These are phyloP conservation scores for Leptestheria dahalacensis DNA, from an alignment of 1,140 invertebrate species.

Conservation along the genomic window DNA sequence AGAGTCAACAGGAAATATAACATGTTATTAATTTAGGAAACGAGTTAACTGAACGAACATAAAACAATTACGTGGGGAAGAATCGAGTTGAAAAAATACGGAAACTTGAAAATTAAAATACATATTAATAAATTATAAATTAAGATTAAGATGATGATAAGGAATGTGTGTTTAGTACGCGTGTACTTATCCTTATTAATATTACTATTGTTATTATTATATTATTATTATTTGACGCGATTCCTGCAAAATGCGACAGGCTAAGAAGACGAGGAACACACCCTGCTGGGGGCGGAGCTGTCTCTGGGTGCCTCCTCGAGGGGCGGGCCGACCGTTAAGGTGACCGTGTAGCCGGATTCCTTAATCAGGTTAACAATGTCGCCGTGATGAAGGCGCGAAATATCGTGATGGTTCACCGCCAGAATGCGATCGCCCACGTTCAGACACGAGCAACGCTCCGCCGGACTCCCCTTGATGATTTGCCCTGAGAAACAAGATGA, in stretches of 20 bases:
- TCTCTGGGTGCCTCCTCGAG: constrained; percentile 35
- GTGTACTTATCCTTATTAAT: no score
- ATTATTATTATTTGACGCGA: no score
- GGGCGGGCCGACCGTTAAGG: constrained; percentile 66
- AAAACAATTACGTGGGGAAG: no score
- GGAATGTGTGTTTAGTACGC: no score
- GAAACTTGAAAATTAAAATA: no score
- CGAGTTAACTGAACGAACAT: no score
- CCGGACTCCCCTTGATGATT: constrained; percentile 87
- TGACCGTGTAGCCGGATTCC: constrained; percentile 79
- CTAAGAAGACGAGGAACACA: constrained; percentile 24
- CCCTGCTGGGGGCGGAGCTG: constrained; percentile 35
- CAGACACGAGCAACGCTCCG: constrained; percentile 73
- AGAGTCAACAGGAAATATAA: no score
- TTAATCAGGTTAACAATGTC: constrained; percentile 78
- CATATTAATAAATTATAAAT: background rate
- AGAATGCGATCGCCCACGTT: constrained; percentile 90
- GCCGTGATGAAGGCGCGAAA: constrained; percentile 81
- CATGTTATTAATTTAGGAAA: no score
- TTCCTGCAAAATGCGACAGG: no score
- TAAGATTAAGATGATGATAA: background rate
- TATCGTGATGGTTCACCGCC: constrained; percentile 85
- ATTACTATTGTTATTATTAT: no score
- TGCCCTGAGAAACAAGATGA: constrained; percentile 41
- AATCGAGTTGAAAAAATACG: no score